Base-by-base conservation (phyloP, 2,113 vertebrate species). In the Macrotis lagotis region DNA sequence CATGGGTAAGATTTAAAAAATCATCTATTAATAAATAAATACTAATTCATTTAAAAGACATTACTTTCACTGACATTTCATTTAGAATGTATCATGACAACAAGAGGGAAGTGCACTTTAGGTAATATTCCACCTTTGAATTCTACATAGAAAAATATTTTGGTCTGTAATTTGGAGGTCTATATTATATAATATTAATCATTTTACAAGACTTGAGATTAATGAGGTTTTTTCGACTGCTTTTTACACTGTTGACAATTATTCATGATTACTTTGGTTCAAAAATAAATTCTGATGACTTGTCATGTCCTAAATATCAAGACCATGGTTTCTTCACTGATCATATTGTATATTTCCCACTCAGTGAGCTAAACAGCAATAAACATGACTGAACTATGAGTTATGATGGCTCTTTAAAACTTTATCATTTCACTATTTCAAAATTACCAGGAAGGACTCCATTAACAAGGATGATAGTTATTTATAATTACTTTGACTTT, bases 321-420 rank as follows among this genome's bases (percentile, higher is more conserved):
- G 50, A 92, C 28, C 26, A 47, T 48, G n/a, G 31, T 4, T 59
- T 24, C 59, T 93, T 92, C 93, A 47, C 83, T 12, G 89, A 83
- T 66, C 93, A 90, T 9, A 8, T 90, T 26, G n/a, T 49, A 92
- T 66, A 89, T 52, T 14, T 31, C 91, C 14, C 50, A 25, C 11
- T 92, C 90, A 11, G 93, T 96, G 93, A 94, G 92, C 90, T 44
- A 48, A 93, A 66, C 50, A 91, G 89, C 89, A 96, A 90, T 92
- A 90, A 37, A 37, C 48, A 90, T 59, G 37, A 37, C 0, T 31
- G 95, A 89, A 90, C 90, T 59, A 28, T 59, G 53, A 59, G 53
- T 59, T 59, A 93, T 49, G 44, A 3, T 91, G 6, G 0, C 92
- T 90, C 8, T 50, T 92, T 59, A 31, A 59, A 59, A 93, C 90